Evolutionary conservation across 2,888 invertebrate genomes (phyloP).

Genomic region (Pimpla rufipes): DNA sequence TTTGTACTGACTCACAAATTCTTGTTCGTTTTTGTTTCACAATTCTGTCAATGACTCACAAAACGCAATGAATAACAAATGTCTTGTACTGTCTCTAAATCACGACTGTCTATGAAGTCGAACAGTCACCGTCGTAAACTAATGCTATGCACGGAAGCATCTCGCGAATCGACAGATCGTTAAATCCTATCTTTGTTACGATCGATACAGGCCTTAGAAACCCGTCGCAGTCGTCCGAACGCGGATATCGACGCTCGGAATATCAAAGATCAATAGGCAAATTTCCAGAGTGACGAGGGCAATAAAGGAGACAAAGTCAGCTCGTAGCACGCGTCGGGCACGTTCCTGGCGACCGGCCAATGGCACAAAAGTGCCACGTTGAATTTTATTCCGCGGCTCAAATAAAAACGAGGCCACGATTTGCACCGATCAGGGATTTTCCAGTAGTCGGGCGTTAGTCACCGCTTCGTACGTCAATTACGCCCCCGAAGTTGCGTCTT

Average conservation of each 20-base stretch:
- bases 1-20: no score
- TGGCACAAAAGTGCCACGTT: conserved; percentile 66
- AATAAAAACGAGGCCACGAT: conserved; percentile 64
- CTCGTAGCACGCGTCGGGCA: conserved; percentile 53
- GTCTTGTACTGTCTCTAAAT: neutral
- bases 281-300: conserved; percentile 19
- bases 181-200: conserved; percentile 32
- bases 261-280: conserved; percentile 60
- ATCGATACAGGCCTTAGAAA: conserved; percentile 51
- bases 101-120: neutral
- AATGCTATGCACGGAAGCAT: conserved; percentile 22
- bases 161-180: conserved; percentile 51
- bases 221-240: conserved; percentile 33
- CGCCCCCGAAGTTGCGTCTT: conserved; percentile 18
- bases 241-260: conserved; percentile 46
- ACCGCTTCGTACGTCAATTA: conserved; percentile 42
- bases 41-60: no score
- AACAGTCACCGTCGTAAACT: neutral
- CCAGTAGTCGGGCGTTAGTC: conserved; percentile 20
- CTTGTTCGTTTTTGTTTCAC: neutral
- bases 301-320: conserved; percentile 40
- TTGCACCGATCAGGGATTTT: conserved; percentile 44
- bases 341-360: conserved; percentile 67
- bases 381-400: conserved; percentile 65
- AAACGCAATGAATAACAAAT: no score